Percentiles rank a stretch among this genome's conserved stretches.
phyloP scores from a whole-genome alignment of 2,888 invertebrate species.

The Ormyrus thymus region DNA sequence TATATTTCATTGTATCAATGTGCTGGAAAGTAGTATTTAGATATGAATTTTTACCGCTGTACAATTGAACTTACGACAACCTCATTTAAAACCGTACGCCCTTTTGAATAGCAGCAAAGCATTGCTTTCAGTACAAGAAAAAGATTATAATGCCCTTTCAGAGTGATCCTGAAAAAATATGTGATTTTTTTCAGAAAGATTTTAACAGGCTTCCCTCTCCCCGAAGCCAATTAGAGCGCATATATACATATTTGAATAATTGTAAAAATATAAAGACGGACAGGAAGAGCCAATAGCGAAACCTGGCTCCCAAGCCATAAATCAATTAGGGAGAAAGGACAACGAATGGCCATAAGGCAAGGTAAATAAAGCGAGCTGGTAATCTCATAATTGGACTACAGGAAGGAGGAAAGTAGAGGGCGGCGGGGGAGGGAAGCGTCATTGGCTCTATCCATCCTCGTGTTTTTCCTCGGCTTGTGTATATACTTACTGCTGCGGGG shows the following conservation, averaged over 20 bases:
- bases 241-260: too few species aligned
- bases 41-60: too few species aligned
- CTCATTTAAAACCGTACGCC: too few species aligned
- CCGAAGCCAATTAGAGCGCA: too few species aligned
- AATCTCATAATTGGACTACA: slow-evolving; percentile 46
- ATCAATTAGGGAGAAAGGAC: slow-evolving; percentile 41
- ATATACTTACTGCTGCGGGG: slow-evolving; percentile 67
- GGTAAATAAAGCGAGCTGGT: slow-evolving; percentile 41
- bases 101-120: too few species aligned
- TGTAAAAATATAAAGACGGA: background rate
- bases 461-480: background rate
- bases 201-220: too few species aligned
- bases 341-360: slow-evolving; percentile 3
- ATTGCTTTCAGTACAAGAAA: too few species aligned
- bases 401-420: background rate
- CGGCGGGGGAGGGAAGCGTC: slow-evolving; percentile 6
- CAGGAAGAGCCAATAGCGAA: background rate
- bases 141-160: too few species aligned
- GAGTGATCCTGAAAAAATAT: background rate
- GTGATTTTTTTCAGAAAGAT: background rate
- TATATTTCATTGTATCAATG: too few species aligned
- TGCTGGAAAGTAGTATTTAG: too few species aligned
- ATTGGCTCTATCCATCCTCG: slow-evolving; percentile 28
- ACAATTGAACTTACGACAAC: too few species aligned
- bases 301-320: slow-evolving; percentile 7